Evolutionary conservation across 1,140 invertebrate species (phyloP).

Genomic region (Brachionus sp.): DNA sequence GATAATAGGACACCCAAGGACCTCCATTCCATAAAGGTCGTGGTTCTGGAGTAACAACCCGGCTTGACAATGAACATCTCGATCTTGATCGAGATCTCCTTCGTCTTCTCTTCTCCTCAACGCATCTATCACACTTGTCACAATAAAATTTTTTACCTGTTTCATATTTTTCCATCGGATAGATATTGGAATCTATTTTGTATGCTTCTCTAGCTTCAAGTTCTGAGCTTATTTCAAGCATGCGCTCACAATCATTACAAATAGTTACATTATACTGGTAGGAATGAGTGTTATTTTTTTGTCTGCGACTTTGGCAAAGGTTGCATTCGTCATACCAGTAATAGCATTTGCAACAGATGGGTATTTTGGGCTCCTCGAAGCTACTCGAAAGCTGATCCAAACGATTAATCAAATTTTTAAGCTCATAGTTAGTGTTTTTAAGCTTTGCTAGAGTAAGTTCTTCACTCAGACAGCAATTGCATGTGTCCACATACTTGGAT

Average conservation of each 20-base stretch:
- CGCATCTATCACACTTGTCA: conserved; percentile 25
- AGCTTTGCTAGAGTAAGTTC: background rate
- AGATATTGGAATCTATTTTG: background rate
- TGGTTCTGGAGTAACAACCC: background rate
- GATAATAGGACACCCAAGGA: conserved; percentile 34
- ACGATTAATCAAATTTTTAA: conserved; percentile 26
- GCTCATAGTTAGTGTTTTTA: conserved; percentile 3
- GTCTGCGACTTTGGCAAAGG: background rate
- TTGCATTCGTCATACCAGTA: background rate
- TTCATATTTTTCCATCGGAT: background rate
- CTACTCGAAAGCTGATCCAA: background rate
- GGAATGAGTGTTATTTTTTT: background rate
- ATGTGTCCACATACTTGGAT: background rate
- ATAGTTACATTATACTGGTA: background rate
- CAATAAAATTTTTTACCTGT: background rate
- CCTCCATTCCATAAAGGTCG: conserved; percentile 12
- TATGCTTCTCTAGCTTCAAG: background rate
- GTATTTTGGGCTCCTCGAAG: background rate
- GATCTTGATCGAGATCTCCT: background rate
- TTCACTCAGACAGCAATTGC: conserved; percentile 1
- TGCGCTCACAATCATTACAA: conserved; percentile 13
- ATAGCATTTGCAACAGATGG: background rate
- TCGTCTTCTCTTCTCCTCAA: background rate
- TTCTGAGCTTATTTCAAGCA: background rate
- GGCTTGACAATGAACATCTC: background rate